phyloP scores from a whole-genome alignment of 2,797 vertebrate species.

The Anabas testudineus region DNA sequence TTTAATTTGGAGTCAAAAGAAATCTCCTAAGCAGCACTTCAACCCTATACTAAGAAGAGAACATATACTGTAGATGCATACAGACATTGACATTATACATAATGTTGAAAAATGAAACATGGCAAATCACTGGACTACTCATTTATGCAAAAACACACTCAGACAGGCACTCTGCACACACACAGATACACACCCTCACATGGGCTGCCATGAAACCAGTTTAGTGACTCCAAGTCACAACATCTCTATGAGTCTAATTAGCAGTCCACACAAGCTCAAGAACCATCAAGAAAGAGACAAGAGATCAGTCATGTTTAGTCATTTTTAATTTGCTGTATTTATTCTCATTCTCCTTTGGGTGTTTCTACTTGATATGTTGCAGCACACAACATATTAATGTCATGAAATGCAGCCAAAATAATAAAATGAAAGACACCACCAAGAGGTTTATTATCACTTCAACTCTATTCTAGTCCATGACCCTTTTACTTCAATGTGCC shows the following conservation, averaged over 20 bases:
- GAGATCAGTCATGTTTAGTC: constrained; percentile 59
- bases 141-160: constrained; percentile 66
- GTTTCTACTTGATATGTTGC: constrained; percentile 39
- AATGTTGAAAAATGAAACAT: constrained; percentile 75
- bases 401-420: constrained; percentile 38
- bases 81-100: constrained; percentile 79
- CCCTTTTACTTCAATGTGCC: constrained; percentile 21
- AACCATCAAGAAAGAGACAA: constrained; percentile 49
- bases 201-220: constrained; percentile 67
- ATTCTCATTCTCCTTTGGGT: constrained; percentile 25
- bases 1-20: constrained; percentile 63
- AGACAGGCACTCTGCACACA: constrained; percentile 27
- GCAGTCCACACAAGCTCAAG: constrained; percentile 63
- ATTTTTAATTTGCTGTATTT: constrained; percentile 61
- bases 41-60: constrained; percentile 42
- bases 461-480: constrained; percentile 38
- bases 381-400: constrained; percentile 49
- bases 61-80: constrained; percentile 66
- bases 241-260: constrained; percentile 66
- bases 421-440: constrained; percentile 44
- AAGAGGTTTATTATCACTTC: constrained; percentile 43
- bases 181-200: constrained; percentile 25
- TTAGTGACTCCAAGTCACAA: constrained; percentile 60
- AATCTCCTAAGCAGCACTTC: constrained; percentile 53
- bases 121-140: constrained; percentile 79